Conservation (phyloP, 2,797 vertebrate species). For the Triplophysa bombifrons region DNA sequence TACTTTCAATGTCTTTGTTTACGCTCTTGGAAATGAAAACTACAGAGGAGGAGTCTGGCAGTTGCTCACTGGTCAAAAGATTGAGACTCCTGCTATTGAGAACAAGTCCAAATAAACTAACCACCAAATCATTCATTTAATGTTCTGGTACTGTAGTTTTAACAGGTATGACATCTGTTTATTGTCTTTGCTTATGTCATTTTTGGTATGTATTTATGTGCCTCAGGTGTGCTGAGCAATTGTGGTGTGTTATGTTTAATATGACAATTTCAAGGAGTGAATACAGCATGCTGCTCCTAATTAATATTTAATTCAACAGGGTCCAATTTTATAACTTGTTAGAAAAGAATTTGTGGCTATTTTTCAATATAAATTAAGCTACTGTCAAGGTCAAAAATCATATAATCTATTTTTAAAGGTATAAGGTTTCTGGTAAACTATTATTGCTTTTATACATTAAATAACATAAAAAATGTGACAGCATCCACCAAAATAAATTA, state of each 20-base stretch:
- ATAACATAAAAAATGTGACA: not conserved
- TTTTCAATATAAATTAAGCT: constrained; percentile 26
- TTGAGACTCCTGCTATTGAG: constrained; percentile 80
- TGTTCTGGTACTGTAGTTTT: constrained; percentile 66
- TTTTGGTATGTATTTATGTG: constrained; percentile 35
- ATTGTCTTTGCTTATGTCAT: constrained; percentile 44
- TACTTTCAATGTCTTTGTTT: constrained; percentile 86
- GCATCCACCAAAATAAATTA: not conserved
- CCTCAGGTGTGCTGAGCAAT: constrained; percentile 44
- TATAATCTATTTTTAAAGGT: not conserved
- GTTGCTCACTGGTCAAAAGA: constrained; percentile 87
- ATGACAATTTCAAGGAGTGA: constrained; percentile 13
- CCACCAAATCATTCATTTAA: constrained; percentile 60
- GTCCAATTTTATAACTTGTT: constrained; percentile 16
- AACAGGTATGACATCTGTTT: constrained; percentile 58
- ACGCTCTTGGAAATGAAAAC: constrained; percentile 89
- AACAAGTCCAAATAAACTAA: constrained; percentile 86
- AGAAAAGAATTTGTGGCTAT: constrained; percentile 19
- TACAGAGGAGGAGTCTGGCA: constrained; percentile 91
- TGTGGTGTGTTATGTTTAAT: constrained; percentile 8
- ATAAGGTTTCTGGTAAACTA: not conserved
- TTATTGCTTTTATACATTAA: not conserved
- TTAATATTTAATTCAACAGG: constrained; percentile 20
- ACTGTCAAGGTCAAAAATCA: not conserved
- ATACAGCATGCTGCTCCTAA: constrained; percentile 6